phyloP scores from a whole-genome alignment of 2,113 vertebrate species.

The Cavia porcellus region DNA sequence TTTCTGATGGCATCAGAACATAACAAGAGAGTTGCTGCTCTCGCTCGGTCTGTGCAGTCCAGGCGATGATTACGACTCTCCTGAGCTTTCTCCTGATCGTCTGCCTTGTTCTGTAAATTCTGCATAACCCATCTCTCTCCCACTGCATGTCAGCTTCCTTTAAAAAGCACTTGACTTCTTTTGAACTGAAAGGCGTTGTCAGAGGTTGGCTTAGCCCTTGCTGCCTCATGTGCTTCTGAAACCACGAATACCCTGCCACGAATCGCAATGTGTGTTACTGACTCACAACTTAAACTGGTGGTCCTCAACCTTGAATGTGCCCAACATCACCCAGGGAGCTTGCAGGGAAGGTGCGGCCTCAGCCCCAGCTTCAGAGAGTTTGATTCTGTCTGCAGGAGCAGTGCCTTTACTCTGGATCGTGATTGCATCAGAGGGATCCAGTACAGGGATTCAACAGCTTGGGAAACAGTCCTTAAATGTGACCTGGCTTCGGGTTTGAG shows the following conservation, averaged over 20 bases:
- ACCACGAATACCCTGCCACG: background rate
- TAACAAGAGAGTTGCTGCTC: background rate
- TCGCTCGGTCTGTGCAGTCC: background rate
- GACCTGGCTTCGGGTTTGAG: background rate
- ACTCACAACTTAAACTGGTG: background rate
- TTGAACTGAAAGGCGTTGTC: background rate
- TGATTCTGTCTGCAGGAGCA: fast-evolving
- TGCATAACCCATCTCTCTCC: background rate
- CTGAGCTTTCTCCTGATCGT: background rate
- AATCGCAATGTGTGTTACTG: background rate
- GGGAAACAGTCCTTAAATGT: background rate
- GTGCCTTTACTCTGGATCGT: background rate
- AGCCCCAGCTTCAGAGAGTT: background rate
- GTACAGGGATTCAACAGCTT: too few relatives aligned
- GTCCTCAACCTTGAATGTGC: background rate
- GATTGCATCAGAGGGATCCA: too few relatives aligned
- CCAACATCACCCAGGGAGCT: background rate
- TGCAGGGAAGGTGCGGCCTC: background rate
- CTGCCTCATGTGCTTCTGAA: background rate
- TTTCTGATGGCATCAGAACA: background rate
- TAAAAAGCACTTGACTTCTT: background rate
- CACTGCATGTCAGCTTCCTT: background rate
- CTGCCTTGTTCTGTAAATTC: background rate
- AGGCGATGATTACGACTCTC: background rate
- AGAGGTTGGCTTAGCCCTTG: background rate